phyloP scores from a whole-genome alignment of 2,113 vertebrate species.

The Ceyx cyanopectus region DNA sequence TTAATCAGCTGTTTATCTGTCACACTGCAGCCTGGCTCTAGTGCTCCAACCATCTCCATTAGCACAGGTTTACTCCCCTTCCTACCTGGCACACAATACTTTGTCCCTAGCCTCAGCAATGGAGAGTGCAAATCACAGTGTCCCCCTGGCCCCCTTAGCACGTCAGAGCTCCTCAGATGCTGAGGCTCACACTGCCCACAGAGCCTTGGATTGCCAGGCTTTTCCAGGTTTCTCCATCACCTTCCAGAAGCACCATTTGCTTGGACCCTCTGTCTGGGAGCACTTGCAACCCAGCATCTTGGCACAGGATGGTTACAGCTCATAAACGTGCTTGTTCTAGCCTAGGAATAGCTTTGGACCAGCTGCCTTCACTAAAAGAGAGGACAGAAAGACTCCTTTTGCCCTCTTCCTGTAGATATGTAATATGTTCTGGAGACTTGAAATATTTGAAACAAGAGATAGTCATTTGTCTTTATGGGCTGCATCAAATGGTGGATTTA shows the following conservation, averaged over 20 bases:
- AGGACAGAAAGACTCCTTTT: slow-evolving; percentile 4
- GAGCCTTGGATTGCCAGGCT: neutral
- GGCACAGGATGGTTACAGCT: neutral
- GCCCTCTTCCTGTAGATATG: neutral
- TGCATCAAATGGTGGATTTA: slow-evolving; percentile 65
- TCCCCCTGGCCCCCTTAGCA: neutral
- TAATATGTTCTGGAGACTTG: neutral
- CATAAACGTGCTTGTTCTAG: neutral
- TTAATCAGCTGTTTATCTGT: neutral
- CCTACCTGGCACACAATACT: neutral
- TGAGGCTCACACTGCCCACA: neutral
- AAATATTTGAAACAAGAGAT: slow-evolving; percentile 38
- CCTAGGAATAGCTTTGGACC: neutral
- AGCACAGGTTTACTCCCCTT: neutral
- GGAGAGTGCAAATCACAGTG: neutral
- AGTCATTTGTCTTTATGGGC: slow-evolving; percentile 48
- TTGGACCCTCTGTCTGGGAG: neutral
- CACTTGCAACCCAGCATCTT: neutral
- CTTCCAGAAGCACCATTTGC: neutral
- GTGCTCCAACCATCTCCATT: neutral
- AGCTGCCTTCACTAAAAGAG: neutral
- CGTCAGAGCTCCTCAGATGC: neutral
- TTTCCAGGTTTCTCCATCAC: neutral
- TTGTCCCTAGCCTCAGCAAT: neutral
- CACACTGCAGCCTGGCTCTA: neutral